These are phyloP conservation scores for Anguilla rostrata DNA, from an alignment of 2,113 vertebrate genomes.

Conservation along the genomic window DNA sequence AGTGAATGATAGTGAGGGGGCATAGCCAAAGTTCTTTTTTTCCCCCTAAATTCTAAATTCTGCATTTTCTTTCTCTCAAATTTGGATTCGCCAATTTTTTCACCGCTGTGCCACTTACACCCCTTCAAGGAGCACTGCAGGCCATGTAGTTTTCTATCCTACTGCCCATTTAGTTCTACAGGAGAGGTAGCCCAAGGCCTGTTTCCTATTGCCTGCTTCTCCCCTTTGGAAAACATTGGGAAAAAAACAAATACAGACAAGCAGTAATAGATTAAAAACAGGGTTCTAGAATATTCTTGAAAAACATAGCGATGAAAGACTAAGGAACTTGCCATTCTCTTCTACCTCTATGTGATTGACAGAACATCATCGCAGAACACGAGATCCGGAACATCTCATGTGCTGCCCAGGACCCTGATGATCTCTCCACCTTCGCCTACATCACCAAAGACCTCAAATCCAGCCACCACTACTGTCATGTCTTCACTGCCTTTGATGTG, in stretches of 20 bases:
- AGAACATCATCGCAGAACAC: slow-evolving; percentile 97
- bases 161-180: background rate
- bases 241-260: background rate
- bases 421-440: slow-evolving; percentile 96
- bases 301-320: background rate
- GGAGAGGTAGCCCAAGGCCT: background rate
- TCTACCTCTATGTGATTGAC: slow-evolving; percentile 19
- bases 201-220: background rate
- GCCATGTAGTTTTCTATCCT: background rate
- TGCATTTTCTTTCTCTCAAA: background rate
- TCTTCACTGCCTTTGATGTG: slow-evolving; percentile 98
- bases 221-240: background rate
- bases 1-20: no score
- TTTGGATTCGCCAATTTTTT: background rate
- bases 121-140: background rate
- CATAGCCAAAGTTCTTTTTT: no score
- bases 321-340: background rate
- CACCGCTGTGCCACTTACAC: background rate
- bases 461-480: slow-evolving; percentile 98
- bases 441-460: slow-evolving; percentile 99
- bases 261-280: background rate
- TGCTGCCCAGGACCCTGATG: slow-evolving; percentile 96
- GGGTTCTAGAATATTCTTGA: background rate
- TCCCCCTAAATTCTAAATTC: background rate
- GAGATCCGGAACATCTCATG: slow-evolving; percentile 99